These are phyloP conservation scores for Theocolax elegans DNA, from an alignment of 1,140 invertebrate species.

Conservation along the genomic window DNA sequence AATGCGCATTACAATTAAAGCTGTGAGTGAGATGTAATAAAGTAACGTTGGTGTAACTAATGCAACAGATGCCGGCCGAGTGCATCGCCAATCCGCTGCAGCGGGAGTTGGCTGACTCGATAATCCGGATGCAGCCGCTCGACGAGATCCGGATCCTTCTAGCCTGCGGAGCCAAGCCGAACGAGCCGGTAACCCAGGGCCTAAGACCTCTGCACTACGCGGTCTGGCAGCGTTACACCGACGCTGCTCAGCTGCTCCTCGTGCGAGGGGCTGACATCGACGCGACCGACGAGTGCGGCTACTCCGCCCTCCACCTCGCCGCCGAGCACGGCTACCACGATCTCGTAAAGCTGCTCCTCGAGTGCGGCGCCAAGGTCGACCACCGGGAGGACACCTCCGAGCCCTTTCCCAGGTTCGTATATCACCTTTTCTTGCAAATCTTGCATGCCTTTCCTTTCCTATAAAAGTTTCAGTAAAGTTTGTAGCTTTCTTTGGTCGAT, in stretches of 20 bases:
- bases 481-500: too few relatives aligned
- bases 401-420: conserved; percentile 69
- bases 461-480: too few relatives aligned
- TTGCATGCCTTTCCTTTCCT: too few relatives aligned
- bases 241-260: conserved; percentile 81
- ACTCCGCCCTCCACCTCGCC: conserved; percentile 87
- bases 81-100: conserved; percentile 82
- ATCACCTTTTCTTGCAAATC: too few relatives aligned
- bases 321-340: conserved; percentile 86
- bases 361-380: conserved; percentile 83
- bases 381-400: conserved; percentile 78
- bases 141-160: conserved; percentile 88
- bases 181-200: conserved; percentile 82
- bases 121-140: conserved; percentile 86
- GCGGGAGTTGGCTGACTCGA: conserved; percentile 88
- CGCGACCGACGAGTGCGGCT: conserved; percentile 88
- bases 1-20: too few relatives aligned
- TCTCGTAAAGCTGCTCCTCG: conserved; percentile 79
- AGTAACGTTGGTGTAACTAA: too few relatives aligned
- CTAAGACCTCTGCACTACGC: conserved; percentile 92
- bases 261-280: conserved; percentile 85
- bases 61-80: conserved; percentile 79
- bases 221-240: conserved; percentile 85
- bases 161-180: conserved; percentile 86
- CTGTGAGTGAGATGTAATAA: too few relatives aligned